Percentiles rank a stretch among this genome's conserved stretches.
These are phyloP conservation scores for Mastomys coucha DNA, from an alignment of 2,113 vertebrate species.

Conservation along the genomic window DNA sequence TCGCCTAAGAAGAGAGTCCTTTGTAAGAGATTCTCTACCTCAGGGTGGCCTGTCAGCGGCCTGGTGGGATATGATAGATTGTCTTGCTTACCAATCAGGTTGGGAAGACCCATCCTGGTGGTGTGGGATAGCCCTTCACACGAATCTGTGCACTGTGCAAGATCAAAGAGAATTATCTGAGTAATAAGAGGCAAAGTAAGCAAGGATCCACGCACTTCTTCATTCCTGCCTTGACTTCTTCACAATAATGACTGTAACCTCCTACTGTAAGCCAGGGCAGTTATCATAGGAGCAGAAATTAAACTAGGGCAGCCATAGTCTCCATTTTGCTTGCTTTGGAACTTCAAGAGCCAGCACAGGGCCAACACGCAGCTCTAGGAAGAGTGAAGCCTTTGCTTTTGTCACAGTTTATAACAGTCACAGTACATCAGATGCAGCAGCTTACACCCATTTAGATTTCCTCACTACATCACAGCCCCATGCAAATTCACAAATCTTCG, in stretches of 20 bases:
- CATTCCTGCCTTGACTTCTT: neutral
- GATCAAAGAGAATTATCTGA: neutral
- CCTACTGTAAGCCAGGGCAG: neutral
- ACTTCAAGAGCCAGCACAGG: neutral
- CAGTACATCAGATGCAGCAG: rapidly evolving
- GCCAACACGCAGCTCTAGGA: neutral
- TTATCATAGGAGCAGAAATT: neutral
- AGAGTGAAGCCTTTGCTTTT: neutral
- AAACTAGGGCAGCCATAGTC: too few relatives aligned
- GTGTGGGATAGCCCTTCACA: neutral
- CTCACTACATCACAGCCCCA: neutral
- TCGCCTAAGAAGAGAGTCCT: neutral
- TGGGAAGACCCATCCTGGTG: neutral
- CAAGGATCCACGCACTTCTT: neutral
- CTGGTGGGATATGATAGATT: neutral
- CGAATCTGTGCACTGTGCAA: too few relatives aligned
- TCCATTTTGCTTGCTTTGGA: neutral
- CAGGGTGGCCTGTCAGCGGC: neutral
- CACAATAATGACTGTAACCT: too few relatives aligned
- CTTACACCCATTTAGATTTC: neutral
- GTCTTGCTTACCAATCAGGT: neutral
- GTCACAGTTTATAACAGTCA: neutral
- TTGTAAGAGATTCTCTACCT: neutral
- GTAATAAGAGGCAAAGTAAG: neutral
- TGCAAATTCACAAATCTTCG: too few relatives aligned